Base-by-base conservation (phyloP, 2,113 vertebrate genomes). In the Ceuthmochares aereus region DNA sequence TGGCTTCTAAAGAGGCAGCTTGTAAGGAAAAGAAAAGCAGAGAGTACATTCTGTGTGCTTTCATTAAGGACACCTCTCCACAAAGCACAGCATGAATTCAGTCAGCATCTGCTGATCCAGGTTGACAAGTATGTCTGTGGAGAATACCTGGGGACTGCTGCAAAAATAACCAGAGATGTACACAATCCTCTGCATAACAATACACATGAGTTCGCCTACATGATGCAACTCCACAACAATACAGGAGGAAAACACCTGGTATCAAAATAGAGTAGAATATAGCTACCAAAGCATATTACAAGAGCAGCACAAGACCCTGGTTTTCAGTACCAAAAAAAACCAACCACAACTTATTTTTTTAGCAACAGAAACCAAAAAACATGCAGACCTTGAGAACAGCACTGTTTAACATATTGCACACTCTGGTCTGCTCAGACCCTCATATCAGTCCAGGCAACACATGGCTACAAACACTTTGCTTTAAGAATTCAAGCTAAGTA, bases 201-300 rank as follows among this genome's bases (percentile, higher is more conserved):
- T 5, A 75, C 47, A 11, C 10, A 10, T 2, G 51, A 7, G 62
- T 30, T 40, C 9, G 79, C 6, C n/a, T 62, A 29, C 4, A 52
- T 87, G 95, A 89, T 92, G 92, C 47, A 97, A 84, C 72, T 55
- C 30, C 86, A 58, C 3, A 16, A 91, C 60, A 84, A 93, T 55
- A n/a, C 10, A 14, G 25, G 40, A 60, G 52, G 43, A 70, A 30
- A 91, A 55, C 4, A 94, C 82, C 73, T 32, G 58, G 2, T 26
- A n/a, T 1, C 9, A 13, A 52, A 72, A 45, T 0, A 67, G 43
- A 68, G 13, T 0, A 45, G 47, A 22, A 55, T 19, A 6, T 0
- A 4, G 54, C 37, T 23, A 69, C 7, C 49, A 74, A 27, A 13
- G 42, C 22, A 54, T 1, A 1, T 29, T 36, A 52, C 15, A 55